A percentile compares a stretch with the other conserved stretches of the same genome.
Conservation (phyloP, 2,797 vertebrate genomes). For the Paratrypauchen microcephalus region DNA sequence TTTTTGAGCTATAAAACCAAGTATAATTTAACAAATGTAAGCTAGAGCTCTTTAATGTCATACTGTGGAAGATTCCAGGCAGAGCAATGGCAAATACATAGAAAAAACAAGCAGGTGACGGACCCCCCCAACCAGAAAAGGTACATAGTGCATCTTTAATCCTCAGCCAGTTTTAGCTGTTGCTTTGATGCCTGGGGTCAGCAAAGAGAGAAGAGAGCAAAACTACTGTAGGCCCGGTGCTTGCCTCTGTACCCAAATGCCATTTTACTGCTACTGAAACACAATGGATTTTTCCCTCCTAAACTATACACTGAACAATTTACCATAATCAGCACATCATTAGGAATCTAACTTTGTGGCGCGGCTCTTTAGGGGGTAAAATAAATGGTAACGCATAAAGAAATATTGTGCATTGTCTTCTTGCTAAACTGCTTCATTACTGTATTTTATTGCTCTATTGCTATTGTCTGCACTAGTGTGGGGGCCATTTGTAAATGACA, state of each 20-base stretch:
- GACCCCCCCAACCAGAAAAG: no score
- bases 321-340: conserved; percentile 1
- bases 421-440: conserved; percentile 12
- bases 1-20: no score
- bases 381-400: conserved; percentile 8
- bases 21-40: no score
- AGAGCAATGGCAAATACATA: no score
- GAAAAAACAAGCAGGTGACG: no score
- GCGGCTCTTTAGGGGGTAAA: conserved; percentile 11
- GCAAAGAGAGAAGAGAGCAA: background rate
- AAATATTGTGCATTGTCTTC: conserved; percentile 6
- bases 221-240: background rate
- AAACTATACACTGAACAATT: conserved; percentile 7
- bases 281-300: background rate
- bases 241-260: background rate
- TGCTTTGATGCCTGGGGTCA: background rate
- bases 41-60: no score
- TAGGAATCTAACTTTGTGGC: conserved; percentile 2
- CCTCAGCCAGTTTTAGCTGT: background rate
- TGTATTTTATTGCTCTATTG: background rate
- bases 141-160: no score
- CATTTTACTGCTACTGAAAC: background rate
- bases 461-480: conserved; percentile 7
- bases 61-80: no score
- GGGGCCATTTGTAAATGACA: conserved; percentile 21